Conservation (phyloP, 2,888 invertebrate species). For the Latheticus oryzae region DNA sequence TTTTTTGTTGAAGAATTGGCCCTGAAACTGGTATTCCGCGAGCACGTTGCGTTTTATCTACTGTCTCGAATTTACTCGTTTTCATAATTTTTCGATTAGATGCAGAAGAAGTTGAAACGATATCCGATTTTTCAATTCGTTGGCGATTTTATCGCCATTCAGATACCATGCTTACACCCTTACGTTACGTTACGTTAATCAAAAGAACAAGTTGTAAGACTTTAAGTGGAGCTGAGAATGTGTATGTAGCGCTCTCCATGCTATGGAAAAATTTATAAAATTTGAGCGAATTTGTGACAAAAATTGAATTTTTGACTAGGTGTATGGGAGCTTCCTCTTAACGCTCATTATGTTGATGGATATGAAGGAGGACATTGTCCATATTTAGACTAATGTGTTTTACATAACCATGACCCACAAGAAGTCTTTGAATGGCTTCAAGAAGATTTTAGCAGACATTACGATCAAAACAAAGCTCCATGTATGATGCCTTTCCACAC, state of each 20-base stretch:
- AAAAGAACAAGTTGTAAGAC: too few relatives aligned
- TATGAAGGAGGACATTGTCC: conserved; percentile 94
- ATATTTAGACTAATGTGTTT: conserved; percentile 90
- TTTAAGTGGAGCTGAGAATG: too few relatives aligned
- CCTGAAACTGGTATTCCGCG: conserved; percentile 16
- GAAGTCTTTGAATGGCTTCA: conserved; percentile 89
- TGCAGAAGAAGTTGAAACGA: neutral
- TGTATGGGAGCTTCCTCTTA: conserved; percentile 93
- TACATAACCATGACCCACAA: conserved; percentile 83
- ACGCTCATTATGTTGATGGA: conserved; percentile 88
- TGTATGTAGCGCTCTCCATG: too few relatives aligned
- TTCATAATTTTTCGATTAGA: conserved; percentile 11
- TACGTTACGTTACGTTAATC: too few relatives aligned
- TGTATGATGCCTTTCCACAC: conserved; percentile 98
- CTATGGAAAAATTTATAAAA: too few relatives aligned
- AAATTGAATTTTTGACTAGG: conserved; percentile 69
- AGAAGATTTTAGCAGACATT: conserved; percentile 87
- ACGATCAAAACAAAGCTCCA: conserved; percentile 88
- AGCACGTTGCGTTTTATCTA: conserved; percentile 5
- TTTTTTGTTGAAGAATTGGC: conserved; percentile 24
- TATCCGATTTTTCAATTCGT: neutral
- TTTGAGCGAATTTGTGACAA: too few relatives aligned
- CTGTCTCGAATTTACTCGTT: neutral
- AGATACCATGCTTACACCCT: neutral
- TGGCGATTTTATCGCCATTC: neutral